Evolutionary conservation across 2,888 invertebrate genomes (phyloP), one percentile per base, ranked within the genome.

Genomic region (Ellobium chinense): DNA sequence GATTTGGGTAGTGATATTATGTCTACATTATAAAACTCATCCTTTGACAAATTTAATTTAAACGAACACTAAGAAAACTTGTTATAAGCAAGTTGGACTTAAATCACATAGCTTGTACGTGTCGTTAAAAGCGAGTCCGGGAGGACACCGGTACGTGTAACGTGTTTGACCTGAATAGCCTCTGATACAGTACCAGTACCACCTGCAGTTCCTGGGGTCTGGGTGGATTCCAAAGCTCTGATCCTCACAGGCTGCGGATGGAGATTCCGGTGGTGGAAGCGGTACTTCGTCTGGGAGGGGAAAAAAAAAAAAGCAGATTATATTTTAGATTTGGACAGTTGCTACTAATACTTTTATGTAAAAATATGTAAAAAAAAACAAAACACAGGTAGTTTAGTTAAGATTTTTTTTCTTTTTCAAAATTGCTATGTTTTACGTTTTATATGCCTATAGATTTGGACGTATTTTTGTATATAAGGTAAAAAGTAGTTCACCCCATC

Each of bases 21-120:
- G n/a, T n/a, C n/a, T n/a, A n/a, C n/a, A n/a, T n/a, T n/a, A n/a
- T n/a, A n/a, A n/a, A n/a, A n/a, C n/a, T n/a, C n/a, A n/a, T n/a
- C n/a, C n/a, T n/a, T n/a, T n/a, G n/a, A n/a, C n/a, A n/a, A n/a
- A n/a, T n/a, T n/a, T n/a, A n/a, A n/a, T n/a, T n/a, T n/a, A n/a
- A n/a, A n/a, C n/a, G n/a, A n/a, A n/a, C n/a, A n/a, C n/a, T n/a
- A n/a, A n/a, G n/a, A n/a, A n/a, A n/a, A n/a, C n/a, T n/a, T 46
- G 18, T 60, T 60, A 60, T 7, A 60, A 60, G n/a, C 76, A 76
- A 56, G 36, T 9, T n/a, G 76, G 65, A 27, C 76, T 76, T 54
- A 76, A 21, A 54, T 39, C 18, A 34, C 76, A 76, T 5, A n/a
- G 34, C 7, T 36, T 56, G 12, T 18, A 0, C 24, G 27, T 56